A percentile compares a stretch with the other conserved stretches of the same genome.
Evolutionary conservation across 2,113 vertebrate species (phyloP).

Genomic region (Uria aalge): DNA sequence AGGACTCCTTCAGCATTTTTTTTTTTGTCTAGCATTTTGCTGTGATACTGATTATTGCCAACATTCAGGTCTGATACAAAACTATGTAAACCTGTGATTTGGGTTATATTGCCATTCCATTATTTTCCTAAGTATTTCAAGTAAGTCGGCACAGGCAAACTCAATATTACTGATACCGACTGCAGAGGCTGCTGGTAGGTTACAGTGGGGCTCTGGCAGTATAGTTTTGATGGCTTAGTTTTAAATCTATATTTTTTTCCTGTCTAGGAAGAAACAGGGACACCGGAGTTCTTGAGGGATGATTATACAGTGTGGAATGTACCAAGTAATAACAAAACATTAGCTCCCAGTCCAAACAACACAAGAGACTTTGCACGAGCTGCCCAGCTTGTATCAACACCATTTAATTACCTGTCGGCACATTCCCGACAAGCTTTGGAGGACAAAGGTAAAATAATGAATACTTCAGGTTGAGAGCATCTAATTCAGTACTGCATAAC

Average conservation of each 20-base stretch:
- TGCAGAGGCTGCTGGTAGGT: neutral
- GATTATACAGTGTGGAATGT: slow-evolving; percentile 85
- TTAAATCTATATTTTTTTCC: neutral
- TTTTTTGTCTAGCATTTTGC: neutral
- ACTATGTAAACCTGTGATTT: neutral
- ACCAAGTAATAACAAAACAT: slow-evolving; percentile 71
- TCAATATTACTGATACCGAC: neutral
- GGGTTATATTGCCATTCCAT: neutral
- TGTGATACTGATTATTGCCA: neutral
- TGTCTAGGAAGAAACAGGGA: slow-evolving; percentile 70
- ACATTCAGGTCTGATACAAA: neutral
- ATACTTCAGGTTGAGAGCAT: neutral
- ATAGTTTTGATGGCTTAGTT: neutral
- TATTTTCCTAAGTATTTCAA: neutral
- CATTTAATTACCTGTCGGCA: slow-evolving; percentile 66
- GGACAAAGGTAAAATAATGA: slow-evolving; percentile 70
- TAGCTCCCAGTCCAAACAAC: slow-evolving; percentile 84
- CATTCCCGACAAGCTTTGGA: neutral
- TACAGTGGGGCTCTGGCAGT: neutral
- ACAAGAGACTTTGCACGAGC: slow-evolving; percentile 82
- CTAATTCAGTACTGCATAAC: fast-evolving
- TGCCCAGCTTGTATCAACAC: slow-evolving; percentile 85
- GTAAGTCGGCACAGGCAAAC: neutral
- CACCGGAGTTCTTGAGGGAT: slow-evolving; percentile 71
- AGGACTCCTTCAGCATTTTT: neutral